These are phyloP conservation scores for Leptinotarsa peninsularis DNA, from an alignment of 2,888 invertebrate genomes.

Conservation along the genomic window DNA sequence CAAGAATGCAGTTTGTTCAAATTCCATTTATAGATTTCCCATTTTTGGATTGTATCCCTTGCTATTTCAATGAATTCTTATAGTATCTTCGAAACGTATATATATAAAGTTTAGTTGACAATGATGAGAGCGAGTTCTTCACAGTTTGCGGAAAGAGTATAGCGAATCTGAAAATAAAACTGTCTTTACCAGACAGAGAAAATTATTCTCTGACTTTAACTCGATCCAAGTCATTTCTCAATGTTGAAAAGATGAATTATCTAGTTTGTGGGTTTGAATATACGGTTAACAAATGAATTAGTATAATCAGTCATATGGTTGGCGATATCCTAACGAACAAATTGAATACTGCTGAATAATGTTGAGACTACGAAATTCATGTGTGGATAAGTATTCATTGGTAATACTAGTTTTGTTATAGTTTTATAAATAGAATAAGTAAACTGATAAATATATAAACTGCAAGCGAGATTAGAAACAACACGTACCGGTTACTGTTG, in stretches of 20 bases:
- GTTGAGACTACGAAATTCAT: too few relatives aligned
- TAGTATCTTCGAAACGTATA: not conserved
- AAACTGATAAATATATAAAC: too few relatives aligned
- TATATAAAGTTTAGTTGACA: slow-evolving; percentile 6
- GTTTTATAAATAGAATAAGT: too few relatives aligned
- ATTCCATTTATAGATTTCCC: not conserved
- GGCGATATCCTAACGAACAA: not conserved
- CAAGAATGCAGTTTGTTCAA: too few relatives aligned
- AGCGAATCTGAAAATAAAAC: slow-evolving; percentile 15
- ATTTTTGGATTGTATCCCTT: not conserved
- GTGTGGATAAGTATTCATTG: too few relatives aligned
- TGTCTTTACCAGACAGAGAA: not conserved
- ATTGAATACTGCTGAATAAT: not conserved
- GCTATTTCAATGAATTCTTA: not conserved
- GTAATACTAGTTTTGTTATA: too few relatives aligned
- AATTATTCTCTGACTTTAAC: not conserved
- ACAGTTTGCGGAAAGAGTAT: not conserved
- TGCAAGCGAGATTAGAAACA: too few relatives aligned
- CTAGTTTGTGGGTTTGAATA: not conserved
- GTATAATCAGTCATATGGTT: not conserved
- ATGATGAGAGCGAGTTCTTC: not conserved
- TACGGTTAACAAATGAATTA: not conserved
- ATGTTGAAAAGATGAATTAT: not conserved
- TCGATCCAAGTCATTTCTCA: not conserved
- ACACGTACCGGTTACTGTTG: too few relatives aligned